Evolutionary conservation across 2,888 invertebrate genomes (phyloP), one percentile per base, ranked within the genome.

Genomic region (Leucozona laternaria): DNA sequence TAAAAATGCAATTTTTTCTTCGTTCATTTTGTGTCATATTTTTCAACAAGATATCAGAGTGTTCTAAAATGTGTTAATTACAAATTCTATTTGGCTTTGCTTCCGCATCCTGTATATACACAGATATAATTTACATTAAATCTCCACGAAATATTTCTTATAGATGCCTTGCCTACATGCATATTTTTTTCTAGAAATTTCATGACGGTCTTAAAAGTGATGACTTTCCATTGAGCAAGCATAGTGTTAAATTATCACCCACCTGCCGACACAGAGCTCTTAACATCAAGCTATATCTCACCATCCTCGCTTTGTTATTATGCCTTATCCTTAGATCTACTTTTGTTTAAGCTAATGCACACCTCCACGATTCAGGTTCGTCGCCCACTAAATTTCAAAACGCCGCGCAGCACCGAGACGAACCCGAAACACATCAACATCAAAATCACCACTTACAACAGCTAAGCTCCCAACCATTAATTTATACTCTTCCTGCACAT

Each of bases 401-500:
- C 43, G n/a, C n/a, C n/a, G n/a, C n/a, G n/a, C n/a, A n/a, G n/a
- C n/a, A n/a, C n/a, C n/a, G 22, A 62, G 66, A 76, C 60, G 64
- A 50, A 37, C 43, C 55, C 68, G 20, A 55, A 73, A 68, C 53
- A 70, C 83, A 84, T 79, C 72, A 77, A 75, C 75, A 79, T 76
- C 50, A 80, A 72, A 80, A 80, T 80, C 80, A 80, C 71, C 80
- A 76, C 84, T 85, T 77, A 79, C 79, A 72, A 78, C 55, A 50
- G 60, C 85, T 77, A 81, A 81, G 80, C 80, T 58, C 7, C 31
- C 37, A 45, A 72, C 80, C 85, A 77, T 81, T 81, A 85, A 78
- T 77, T 85, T 80, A 77, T 85, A 77, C 60, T 77, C 73, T 77
- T 73, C 81, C 77, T 72, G 68, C 55, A 77, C 77, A 81, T 85